Percentiles rank a stretch among this genome's conserved stretches.
Evolutionary conservation across 35 echinoderm and acorn worm genomes (phyloP).

Genomic region (Ptychodera flava): DNA sequence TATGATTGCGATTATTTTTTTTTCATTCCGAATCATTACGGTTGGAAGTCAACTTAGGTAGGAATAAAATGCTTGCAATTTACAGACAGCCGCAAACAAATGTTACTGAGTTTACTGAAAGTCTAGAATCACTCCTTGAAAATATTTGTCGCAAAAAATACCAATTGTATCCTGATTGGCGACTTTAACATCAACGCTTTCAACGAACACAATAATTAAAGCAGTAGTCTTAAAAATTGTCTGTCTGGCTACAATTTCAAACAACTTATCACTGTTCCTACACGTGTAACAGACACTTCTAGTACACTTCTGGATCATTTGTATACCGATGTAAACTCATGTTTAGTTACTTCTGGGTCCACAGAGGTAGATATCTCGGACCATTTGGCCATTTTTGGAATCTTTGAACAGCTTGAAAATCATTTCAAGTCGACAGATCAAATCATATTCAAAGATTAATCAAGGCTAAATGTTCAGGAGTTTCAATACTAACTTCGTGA

Average conservation of each 20-base stretch:
- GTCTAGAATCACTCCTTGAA: not conserved
- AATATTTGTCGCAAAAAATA: not conserved
- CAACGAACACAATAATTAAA: not conserved
- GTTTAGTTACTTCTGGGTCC: not conserved
- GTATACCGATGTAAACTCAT: not conserved
- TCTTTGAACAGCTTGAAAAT: not conserved
- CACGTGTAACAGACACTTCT: not conserved
- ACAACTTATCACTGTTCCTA: not conserved
- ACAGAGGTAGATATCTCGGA: not conserved
- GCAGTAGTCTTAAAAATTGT: not conserved
- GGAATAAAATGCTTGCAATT: not conserved
- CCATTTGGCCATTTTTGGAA: not conserved
- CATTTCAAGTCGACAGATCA: not conserved
- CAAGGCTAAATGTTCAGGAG: not conserved
- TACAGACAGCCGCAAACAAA: constrained; percentile 16
- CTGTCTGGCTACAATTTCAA: not conserved
- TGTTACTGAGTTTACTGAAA: not conserved
- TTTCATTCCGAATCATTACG: constrained; percentile 24
- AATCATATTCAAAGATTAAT: not conserved
- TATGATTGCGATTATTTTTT: too few species aligned
- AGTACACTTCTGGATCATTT: not conserved
- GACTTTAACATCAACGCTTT: not conserved
- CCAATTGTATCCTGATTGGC: not conserved
- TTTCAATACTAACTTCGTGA: not conserved
- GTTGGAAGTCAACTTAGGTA: not conserved